These are phyloP conservation scores for Sakesphorus luctuosus DNA, from an alignment of 2,113 vertebrate genomes.

Conservation along the genomic window DNA sequence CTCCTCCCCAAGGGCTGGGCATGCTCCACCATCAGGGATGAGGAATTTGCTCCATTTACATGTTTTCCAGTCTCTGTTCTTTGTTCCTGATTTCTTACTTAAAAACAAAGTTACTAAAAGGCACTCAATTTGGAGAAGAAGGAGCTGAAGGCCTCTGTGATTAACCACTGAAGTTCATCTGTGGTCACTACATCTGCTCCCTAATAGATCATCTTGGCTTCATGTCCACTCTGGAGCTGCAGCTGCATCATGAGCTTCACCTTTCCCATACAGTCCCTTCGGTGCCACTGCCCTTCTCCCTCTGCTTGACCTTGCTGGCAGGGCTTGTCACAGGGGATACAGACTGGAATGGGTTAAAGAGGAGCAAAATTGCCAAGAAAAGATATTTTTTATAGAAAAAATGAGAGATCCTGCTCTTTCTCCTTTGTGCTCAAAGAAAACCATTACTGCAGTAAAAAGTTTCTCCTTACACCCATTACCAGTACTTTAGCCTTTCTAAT, in stretches of 20 bases:
- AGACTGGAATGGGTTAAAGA: neutral
- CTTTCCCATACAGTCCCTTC: fast-evolving
- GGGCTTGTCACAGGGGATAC: neutral
- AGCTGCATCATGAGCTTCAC: neutral
- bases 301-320: neutral
- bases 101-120: neutral
- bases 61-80: neutral
- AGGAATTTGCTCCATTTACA: neutral
- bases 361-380: neutral
- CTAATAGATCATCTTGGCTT: neutral
- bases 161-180: neutral
- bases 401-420: neutral
- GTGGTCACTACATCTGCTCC: neutral
- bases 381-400: neutral
- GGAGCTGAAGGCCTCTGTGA: neutral
- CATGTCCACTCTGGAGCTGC: neutral
- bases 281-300: neutral
- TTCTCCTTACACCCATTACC: neutral
- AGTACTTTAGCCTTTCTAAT: neutral
- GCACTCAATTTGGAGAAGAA: neutral
- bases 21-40: neutral
- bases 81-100: neutral
- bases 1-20: neutral
- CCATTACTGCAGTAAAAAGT: neutral
- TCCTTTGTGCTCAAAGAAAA: neutral